These are phyloP conservation scores for Entomyzon cyanotis DNA, from an alignment of 2,113 vertebrate genomes.

Conservation along the genomic window DNA sequence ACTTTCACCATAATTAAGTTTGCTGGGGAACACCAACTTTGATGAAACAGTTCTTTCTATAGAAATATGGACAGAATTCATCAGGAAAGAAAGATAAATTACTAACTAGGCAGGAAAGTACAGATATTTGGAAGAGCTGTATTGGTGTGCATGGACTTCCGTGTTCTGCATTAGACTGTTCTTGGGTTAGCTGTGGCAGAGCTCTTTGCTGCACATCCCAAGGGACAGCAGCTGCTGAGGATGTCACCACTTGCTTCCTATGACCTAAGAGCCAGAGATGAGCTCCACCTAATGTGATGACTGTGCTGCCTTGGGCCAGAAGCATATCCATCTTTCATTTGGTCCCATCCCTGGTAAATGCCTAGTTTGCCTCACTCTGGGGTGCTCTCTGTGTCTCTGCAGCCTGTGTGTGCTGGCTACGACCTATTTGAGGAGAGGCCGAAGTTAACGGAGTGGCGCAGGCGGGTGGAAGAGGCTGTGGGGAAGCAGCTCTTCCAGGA, in stretches of 20 bases:
- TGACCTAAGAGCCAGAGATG: not conserved
- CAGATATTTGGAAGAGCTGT: not conserved
- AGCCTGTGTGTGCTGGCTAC: constrained; percentile 76
- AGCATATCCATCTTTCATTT: accelerated
- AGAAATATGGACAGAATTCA: not conserved
- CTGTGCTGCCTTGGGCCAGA: not conserved
- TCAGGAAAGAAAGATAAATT: not conserved
- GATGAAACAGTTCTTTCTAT: not conserved
- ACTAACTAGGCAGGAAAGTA: not conserved
- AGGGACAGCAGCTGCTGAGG: constrained; percentile 1
- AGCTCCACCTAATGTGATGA: not conserved
- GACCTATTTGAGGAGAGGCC: constrained; percentile 74
- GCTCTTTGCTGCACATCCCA: not conserved
- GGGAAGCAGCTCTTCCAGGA: constrained; percentile 79
- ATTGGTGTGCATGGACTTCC: not conserved
- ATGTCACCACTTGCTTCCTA: not conserved
- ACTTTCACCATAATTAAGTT: not conserved
- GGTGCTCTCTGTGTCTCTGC: not conserved
- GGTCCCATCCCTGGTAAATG: not conserved
- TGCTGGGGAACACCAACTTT: not conserved
- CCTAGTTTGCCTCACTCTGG: accelerated
- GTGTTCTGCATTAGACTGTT: accelerated
- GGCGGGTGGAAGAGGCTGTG: constrained; percentile 73
- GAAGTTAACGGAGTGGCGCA: constrained; percentile 75
- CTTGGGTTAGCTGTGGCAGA: not conserved